Percentiles rank a stretch among this genome's conserved stretches.
phyloP scores from a whole-genome alignment of 1,140 invertebrate genomes.

The Temnothorax longispinosus region DNA sequence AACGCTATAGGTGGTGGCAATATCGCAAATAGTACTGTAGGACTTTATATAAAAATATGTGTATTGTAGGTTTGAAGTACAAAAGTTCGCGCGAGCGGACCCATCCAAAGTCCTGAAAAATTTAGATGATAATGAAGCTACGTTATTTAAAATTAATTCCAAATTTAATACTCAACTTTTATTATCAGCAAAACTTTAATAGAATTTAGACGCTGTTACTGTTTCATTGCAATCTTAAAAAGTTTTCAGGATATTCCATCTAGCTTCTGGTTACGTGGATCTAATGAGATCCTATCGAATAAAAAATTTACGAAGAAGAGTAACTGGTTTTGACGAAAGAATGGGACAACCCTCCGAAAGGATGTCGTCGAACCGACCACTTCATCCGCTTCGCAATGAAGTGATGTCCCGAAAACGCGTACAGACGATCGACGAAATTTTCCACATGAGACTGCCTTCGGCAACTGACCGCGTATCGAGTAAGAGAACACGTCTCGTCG shows the following conservation, averaged over 20 bases:
- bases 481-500: conserved; percentile 14
- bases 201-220: conserved; percentile 16
- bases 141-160: conserved; percentile 28
- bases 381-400: neutral
- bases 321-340: neutral
- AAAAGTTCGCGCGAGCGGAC: neutral
- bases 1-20: neutral
- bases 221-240: neutral
- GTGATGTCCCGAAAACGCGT: neutral
- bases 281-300: neutral
- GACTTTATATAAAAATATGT: neutral
- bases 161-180: conserved; percentile 44
- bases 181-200: conserved; percentile 22
- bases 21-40: neutral
- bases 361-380: neutral
- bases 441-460: neutral
- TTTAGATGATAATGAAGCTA: conserved; percentile 1
- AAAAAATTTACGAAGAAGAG: neutral
- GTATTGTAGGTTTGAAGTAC: neutral
- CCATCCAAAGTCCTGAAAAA: neutral
- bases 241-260: conserved; percentile 18
- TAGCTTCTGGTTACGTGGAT: neutral
- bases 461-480: neutral
- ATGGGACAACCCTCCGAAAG: neutral
- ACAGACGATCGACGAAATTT: conserved; percentile 13